phyloP scores from a whole-genome alignment of 37 sponge, comb jelly and placozoan genomes.

The Haliclona indistincta region DNA sequence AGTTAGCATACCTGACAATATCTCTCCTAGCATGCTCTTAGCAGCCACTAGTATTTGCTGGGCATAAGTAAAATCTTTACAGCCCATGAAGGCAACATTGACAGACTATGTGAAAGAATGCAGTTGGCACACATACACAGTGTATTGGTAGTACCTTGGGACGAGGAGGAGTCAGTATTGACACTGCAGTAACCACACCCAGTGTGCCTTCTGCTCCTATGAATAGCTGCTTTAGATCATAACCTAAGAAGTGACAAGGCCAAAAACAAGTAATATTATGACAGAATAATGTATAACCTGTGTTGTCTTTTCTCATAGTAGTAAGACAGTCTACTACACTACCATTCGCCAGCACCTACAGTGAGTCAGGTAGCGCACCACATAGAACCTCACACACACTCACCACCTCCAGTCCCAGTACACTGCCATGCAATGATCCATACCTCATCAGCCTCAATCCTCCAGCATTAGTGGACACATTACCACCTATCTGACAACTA shows the following conservation, averaged over 20 bases:
- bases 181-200: slow-evolving; percentile 87
- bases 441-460: slow-evolving; percentile 91
- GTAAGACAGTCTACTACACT: slow-evolving; percentile 75
- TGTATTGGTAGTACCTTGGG: slow-evolving; percentile 50
- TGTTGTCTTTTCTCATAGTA: slow-evolving; percentile 93
- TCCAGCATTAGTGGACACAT: slow-evolving; percentile 96
- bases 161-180: slow-evolving; percentile 71
- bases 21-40: slow-evolving; percentile 77
- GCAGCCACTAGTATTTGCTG: slow-evolving; percentile 52
- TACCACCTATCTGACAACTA: slow-evolving; percentile 97
- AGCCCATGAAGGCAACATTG: slow-evolving; percentile 88
- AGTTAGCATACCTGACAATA: slow-evolving; percentile 70
- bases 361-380: not conserved
- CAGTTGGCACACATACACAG: not conserved
- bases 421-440: slow-evolving; percentile 89
- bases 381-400: not conserved
- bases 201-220: slow-evolving; percentile 98
- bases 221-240: slow-evolving; percentile 98
- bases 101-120: slow-evolving; percentile 23
- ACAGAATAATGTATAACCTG: slow-evolving; percentile 41
- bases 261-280: not conserved
- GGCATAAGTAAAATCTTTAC: slow-evolving; percentile 73
- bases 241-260: slow-evolving; percentile 43
- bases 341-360: slow-evolving; percentile 84
- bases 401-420: slow-evolving; percentile 89